A percentile compares a stretch with the other conserved stretches of the same genome.
Conservation (phyloP, 2,888 invertebrate species). For the Piscicola geometra region DNA sequence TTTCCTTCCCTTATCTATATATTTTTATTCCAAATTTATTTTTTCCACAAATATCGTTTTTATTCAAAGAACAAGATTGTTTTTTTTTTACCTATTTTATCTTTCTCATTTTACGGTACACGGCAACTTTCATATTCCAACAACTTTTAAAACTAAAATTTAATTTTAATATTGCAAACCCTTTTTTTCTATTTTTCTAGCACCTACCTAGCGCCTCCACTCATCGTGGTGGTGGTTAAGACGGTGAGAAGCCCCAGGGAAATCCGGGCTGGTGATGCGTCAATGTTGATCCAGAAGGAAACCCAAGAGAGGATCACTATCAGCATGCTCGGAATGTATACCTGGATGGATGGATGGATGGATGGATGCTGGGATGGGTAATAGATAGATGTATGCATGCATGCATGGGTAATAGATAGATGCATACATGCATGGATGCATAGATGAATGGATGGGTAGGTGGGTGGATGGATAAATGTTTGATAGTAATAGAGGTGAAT, state of each 20-base stretch:
- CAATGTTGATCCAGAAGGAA: slow-evolving; percentile 81
- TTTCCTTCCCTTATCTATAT: too few relatives aligned
- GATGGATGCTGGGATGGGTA: not conserved
- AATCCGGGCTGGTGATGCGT: slow-evolving; percentile 82
- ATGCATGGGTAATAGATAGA: not conserved
- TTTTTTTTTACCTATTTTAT: not conserved
- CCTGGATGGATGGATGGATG: not conserved
- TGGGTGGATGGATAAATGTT: not conserved
- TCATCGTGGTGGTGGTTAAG: slow-evolving; percentile 73
- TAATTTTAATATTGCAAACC: too few relatives aligned
- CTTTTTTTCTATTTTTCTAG: not conserved
- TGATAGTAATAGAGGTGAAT: not conserved
- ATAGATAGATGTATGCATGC: not conserved
- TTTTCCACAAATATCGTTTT: not conserved
- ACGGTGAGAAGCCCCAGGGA: slow-evolving; percentile 80
- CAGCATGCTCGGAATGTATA: slow-evolving; percentile 43
- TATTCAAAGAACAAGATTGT: not conserved
- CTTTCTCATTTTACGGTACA: not conserved
- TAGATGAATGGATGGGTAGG: not conserved
- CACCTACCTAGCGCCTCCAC: slow-evolving; percentile 70
- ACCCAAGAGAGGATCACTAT: slow-evolving; percentile 93
- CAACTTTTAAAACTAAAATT: too few relatives aligned
- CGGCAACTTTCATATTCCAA: too few relatives aligned
- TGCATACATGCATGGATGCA: not conserved
- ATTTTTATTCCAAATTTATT: too few relatives aligned